Base-by-base conservation (phyloP, 2,113 vertebrate species). In the Mastomys coucha region DNA sequence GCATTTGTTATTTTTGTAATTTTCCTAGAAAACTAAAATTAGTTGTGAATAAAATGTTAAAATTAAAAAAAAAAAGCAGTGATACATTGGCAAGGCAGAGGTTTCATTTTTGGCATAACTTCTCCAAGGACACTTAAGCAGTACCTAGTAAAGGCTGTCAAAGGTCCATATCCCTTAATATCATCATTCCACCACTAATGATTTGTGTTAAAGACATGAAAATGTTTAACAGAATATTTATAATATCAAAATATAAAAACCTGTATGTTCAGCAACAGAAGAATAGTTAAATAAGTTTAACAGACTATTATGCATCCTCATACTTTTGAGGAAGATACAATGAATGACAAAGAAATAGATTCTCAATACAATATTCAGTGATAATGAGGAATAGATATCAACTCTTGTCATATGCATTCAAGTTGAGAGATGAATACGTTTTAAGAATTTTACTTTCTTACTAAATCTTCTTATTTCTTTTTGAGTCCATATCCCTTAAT, bases 21-120 rank as follows among this genome's bases (percentile, higher is more conserved):
- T 96, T 84, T 96, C 78, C 58, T 93, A 6, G 36, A 94, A 91
- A 89, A 87, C 19, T 90, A 82, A 94, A 94, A 72, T 67, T 91
- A 94, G 17, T 69, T 93, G 77, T 11, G 93, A 91, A 89, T 72
- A 58, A 86, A 90, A 88, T 53, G 16, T 88, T 84, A 65, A 91
- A 88, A 91, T 45, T 60, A 89, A 20, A 65, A 88, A 90, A 72
- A 73, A 19, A 76, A 33, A 42, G 22, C 8, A 63, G 72, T 70
- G 17, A 93, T 65, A 49, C 22, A 91, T 39, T 73, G 39, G 51
- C 67, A 91, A 96, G 94, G 85, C 65, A 93, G 20, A 84, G 51
- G 91, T 56, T 93, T 76, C 49, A 33, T 31, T 88, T 85, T 80
- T 91, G 36, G 77, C 65, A 93, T 36, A 94, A 91, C 19, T 63